Percentiles rank a stretch among this genome's conserved stretches.
These are phyloP conservation scores for Aporrectodea caliginosa DNA, from an alignment of 1,140 invertebrate genomes.

Conservation along the genomic window DNA sequence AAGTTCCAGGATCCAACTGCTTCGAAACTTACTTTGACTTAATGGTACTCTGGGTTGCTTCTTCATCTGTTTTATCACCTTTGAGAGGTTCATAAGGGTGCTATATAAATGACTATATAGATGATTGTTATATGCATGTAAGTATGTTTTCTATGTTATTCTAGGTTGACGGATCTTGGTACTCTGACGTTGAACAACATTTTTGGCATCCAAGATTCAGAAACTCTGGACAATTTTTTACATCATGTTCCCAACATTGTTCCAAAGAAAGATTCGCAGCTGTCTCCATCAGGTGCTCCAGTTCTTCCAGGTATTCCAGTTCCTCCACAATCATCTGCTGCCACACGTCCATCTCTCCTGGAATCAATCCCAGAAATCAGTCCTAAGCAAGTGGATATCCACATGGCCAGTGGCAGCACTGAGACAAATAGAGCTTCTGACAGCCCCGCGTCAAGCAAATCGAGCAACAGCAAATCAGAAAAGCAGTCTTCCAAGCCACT, in stretches of 20 bases:
- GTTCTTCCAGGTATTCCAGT: not conserved
- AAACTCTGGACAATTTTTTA: not conserved
- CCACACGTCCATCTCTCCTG: not conserved
- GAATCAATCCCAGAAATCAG: not conserved
- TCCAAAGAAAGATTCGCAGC: not conserved
- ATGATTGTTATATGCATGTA: no score
- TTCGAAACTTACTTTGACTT: no score
- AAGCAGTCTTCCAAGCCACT: not conserved
- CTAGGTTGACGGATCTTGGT: constrained; percentile 54
- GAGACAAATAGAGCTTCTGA: not conserved
- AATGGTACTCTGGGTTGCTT: no score
- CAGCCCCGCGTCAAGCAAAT: not conserved
- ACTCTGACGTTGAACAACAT: constrained; percentile 39
- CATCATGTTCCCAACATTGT: constrained; percentile 9
- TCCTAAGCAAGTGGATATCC: not conserved
- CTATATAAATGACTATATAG: no score
- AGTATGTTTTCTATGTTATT: constrained; percentile 22
- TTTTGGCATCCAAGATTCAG: constrained; percentile 15
- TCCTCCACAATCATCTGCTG: not conserved
- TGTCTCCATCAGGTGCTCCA: not conserved
- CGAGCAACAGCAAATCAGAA: not conserved
- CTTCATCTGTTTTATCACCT: no score
- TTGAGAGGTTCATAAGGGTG: no score
- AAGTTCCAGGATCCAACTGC: no score
- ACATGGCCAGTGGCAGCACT: not conserved